These are phyloP conservation scores for Drosophila asahinai DNA, from an alignment of 1,140 invertebrate species.

Conservation along the genomic window DNA sequence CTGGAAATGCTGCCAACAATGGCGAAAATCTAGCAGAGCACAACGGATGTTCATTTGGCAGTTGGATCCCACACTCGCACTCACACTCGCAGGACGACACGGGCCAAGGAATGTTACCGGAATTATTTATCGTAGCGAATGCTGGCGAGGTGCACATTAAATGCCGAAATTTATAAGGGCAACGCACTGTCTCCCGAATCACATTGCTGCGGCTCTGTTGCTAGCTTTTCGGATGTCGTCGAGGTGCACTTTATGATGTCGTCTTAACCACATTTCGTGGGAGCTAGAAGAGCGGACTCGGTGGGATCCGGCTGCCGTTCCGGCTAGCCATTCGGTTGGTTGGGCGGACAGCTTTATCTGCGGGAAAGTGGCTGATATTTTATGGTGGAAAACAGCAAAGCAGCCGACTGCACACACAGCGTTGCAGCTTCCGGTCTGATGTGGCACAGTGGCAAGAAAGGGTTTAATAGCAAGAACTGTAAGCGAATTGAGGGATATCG, in stretches of 20 bases:
- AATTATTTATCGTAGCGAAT: slow-evolving; percentile 55
- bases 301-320: slow-evolving; percentile 8
- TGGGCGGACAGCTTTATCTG: slow-evolving; percentile 74
- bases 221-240: slow-evolving; percentile 35
- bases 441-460: slow-evolving; percentile 15
- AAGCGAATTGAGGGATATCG: too few species aligned
- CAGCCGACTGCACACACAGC: slow-evolving; percentile 38
- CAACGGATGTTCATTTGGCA: slow-evolving; percentile 59
- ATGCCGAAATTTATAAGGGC: slow-evolving; percentile 56
- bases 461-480: too few species aligned
- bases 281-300: slow-evolving; percentile 3
- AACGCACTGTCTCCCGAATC: slow-evolving; percentile 54
- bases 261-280: slow-evolving; percentile 17
- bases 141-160: slow-evolving; percentile 55
- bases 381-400: slow-evolving; percentile 50
- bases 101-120: slow-evolving; percentile 44
- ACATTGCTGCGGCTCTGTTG: slow-evolving; percentile 44
- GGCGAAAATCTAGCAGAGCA: slow-evolving; percentile 40
- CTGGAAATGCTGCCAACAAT: slow-evolving; percentile 34
- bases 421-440: slow-evolving; percentile 5
- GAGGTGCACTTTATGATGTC: slow-evolving; percentile 70
- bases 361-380: slow-evolving; percentile 76
- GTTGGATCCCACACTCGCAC: slow-evolving; percentile 22
- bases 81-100: not conserved
- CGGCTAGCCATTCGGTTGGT: slow-evolving; percentile 29